Percentiles rank a stretch among this genome's conserved stretches.
phyloP scores from a whole-genome alignment of 2,113 vertebrate genomes.

The Heterotis niloticus region DNA sequence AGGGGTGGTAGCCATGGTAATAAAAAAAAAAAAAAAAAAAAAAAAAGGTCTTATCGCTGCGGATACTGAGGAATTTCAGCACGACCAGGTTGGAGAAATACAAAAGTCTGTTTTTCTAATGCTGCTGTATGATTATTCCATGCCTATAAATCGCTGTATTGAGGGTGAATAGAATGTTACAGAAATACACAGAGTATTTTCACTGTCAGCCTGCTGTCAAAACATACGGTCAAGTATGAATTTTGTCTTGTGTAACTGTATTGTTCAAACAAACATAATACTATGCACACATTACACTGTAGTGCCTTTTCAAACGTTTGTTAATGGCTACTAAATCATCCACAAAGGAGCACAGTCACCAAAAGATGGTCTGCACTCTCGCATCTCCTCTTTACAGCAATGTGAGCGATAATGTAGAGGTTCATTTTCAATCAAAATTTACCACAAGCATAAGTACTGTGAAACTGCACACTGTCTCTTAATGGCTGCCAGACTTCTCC shows the following conservation, averaged over 20 bases:
- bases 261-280: background rate
- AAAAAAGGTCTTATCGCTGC: no score
- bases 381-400: background rate
- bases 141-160: background rate
- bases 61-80: no score
- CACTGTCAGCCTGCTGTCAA: background rate
- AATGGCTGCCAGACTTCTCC: background rate
- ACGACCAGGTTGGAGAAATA: no score
- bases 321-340: background rate
- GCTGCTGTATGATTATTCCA: no score
- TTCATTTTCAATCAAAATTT: background rate
- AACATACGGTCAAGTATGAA: slow-evolving; percentile 1
- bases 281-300: background rate
- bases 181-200: slow-evolving; percentile 12
- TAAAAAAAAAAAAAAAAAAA: no score
- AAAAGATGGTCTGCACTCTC: background rate
- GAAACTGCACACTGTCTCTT: background rate
- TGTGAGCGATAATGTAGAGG: background rate
- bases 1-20: no score
- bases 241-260: background rate
- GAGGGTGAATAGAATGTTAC: background rate
- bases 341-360: no score
- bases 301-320: background rate
- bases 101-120: no score
- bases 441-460: background rate